Evolutionary conservation across 2,888 invertebrate genomes (phyloP).

Genomic region (Acrobasis repandana): DNA sequence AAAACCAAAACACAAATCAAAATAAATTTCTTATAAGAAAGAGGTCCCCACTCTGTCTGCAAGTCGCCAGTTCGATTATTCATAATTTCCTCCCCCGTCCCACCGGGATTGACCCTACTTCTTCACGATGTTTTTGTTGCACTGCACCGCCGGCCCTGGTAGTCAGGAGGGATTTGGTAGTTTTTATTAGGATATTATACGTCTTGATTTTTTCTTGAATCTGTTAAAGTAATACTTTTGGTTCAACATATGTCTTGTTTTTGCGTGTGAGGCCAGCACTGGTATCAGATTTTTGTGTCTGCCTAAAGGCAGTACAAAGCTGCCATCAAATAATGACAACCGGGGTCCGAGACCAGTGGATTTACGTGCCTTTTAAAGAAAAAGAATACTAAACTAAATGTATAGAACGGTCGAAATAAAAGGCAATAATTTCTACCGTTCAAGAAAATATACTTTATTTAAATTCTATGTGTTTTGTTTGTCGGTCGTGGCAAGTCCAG

Average conservation of each 20-base stretch:
- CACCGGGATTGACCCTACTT: constrained; percentile 13
- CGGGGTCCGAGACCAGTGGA: too few species aligned
- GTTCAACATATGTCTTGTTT: too few species aligned
- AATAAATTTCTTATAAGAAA: background rate
- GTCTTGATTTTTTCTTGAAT: background rate
- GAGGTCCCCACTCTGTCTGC: constrained; percentile 8
- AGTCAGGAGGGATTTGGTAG: background rate
- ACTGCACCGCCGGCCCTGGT: background rate
- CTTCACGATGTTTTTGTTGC: constrained; percentile 13
- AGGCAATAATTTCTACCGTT: too few species aligned
- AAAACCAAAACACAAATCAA: background rate
- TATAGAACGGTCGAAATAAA: too few species aligned
- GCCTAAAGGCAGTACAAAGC: too few species aligned
- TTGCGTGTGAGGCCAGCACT: background rate
- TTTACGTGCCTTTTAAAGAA: too few species aligned
- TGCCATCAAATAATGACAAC: too few species aligned
- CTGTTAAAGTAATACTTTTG: background rate
- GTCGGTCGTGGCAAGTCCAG: too few species aligned
- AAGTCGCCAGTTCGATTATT: constrained; percentile 19
- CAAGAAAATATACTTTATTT: too few species aligned
- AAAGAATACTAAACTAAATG: too few species aligned
- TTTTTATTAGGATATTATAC: background rate
- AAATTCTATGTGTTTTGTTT: too few species aligned
- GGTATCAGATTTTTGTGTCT: background rate
- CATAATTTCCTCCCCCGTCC: constrained; percentile 20